Base-by-base conservation (phyloP, 2,888 invertebrate genomes). In the Abrostola tripartita region DNA sequence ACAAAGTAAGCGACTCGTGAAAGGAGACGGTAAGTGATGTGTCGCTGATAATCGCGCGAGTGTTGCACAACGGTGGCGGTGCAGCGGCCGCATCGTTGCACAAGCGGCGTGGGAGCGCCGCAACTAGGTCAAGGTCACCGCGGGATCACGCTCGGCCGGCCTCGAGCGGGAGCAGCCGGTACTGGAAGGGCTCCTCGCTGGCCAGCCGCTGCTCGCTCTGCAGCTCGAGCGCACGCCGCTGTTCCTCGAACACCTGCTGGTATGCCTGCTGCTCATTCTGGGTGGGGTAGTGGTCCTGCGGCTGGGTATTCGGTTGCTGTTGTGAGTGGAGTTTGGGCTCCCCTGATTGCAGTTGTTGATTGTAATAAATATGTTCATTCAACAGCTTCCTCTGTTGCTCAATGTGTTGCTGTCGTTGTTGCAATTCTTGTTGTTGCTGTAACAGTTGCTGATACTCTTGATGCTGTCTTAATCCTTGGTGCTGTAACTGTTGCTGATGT, bases 111-210 rank as follows among this genome's bases (percentile, higher is more conserved):
- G 75, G 80, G 83, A 74, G 74, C 71, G 72, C 11, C 58, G 58
- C 76, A 90, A 80, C 80, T 88, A 86, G 93, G 94, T 92, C 93
- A 93, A 92, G 92, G 92, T 92, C 94, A 91, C 82, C 83, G 82
- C 79, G 81, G 84, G 69, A 78, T 84, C 60, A 83, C 65, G 65
- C 53, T 53, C 84, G 54, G 78, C 82, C 55, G 40, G 54, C 71
- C 11, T 61, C 68, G 81, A 85, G 80, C 37, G 86, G 85, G 37
- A 88, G 74, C 62, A 88, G 81, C 2, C 81, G 81, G 72, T 88
- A 87, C 73, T 87, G 89, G 36, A 81, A 55, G 1, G 86, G 87
- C 53, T 81, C 85, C 53, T 81, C 84, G 54, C 82, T 81, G 14
- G 76, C 68, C 42, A 60, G 75, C 73, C 36, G 44, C 37, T 44